A percentile compares a stretch with the other conserved stretches of the same genome.
These are phyloP conservation scores for Caenorhabditis briggsae DNA, from an alignment of 1,140 invertebrate genomes.

Conservation along the genomic window DNA sequence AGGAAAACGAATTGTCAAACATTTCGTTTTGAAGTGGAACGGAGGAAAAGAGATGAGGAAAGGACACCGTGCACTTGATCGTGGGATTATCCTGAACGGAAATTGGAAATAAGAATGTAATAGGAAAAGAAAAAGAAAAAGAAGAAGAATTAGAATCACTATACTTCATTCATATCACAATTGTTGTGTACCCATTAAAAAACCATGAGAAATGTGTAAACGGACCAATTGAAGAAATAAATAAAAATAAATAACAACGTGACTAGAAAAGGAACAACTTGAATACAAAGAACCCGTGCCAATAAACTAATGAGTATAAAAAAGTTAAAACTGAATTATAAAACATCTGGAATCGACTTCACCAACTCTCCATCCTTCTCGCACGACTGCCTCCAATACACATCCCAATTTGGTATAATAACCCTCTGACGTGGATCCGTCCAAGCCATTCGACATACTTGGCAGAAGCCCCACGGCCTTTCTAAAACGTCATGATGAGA, in stretches of 20 bases:
- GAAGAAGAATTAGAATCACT: neutral
- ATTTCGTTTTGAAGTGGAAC: constrained; percentile 41
- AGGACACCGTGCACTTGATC: neutral
- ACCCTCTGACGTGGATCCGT: constrained; percentile 32
- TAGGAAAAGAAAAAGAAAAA: neutral
- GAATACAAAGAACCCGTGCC: neutral
- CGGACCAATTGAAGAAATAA: neutral
- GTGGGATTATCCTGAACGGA: constrained; percentile 48
- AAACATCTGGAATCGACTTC: constrained; percentile 14
- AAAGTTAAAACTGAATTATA: neutral
- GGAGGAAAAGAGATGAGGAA: neutral
- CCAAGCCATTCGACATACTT: constrained; percentile 69
- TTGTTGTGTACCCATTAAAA: constrained; percentile 13
- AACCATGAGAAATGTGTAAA: neutral
- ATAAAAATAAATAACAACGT: neutral
- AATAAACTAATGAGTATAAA: neutral
- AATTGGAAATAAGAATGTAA: neutral
- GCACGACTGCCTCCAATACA: constrained; percentile 58
- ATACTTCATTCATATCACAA: constrained; percentile 27
- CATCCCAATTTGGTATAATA: constrained; percentile 55
- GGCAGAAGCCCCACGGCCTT: constrained; percentile 76
- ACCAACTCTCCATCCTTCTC: constrained; percentile 63
- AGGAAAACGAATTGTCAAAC: constrained; percentile 47
- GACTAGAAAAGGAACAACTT: neutral
- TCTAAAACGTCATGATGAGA: constrained; percentile 70